These are phyloP conservation scores for Bursaphelenchus okinawaensis DNA, from an alignment of 2,888 invertebrate species.

Conservation along the genomic window DNA sequence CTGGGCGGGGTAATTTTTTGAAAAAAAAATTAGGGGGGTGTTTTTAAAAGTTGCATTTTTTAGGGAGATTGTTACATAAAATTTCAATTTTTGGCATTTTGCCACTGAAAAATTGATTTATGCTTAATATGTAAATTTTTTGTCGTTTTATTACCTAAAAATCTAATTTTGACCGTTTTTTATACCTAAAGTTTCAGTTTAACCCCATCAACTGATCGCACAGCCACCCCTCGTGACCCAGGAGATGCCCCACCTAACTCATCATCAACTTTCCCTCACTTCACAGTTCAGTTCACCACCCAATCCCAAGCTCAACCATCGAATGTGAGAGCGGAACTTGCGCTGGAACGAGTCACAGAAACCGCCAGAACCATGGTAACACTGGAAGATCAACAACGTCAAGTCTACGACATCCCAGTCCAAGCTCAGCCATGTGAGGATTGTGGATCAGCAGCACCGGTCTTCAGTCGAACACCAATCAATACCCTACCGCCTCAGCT, in stretches of 20 bases:
- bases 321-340: background rate
- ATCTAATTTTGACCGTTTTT: background rate
- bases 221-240: background rate
- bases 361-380: background rate
- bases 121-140: background rate
- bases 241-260: background rate
- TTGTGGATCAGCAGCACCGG: background rate
- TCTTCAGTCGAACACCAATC: background rate
- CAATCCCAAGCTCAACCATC: background rate
- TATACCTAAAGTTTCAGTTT: too few species aligned
- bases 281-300: too few species aligned
- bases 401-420: background rate
- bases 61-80: background rate
- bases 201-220: background rate
- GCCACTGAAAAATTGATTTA: too few species aligned
- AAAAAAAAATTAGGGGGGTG: too few species aligned
- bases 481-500: background rate
- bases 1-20: too few species aligned
- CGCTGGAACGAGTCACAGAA: background rate
- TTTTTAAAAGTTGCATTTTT: too few species aligned
- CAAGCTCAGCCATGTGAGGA: conserved; percentile 8
- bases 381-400: background rate
- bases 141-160: background rate
- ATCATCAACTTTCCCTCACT: background rate
- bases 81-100: background rate